Conservation (phyloP, 1,140 invertebrate species). For the Heliconius eleuchia region DNA sequence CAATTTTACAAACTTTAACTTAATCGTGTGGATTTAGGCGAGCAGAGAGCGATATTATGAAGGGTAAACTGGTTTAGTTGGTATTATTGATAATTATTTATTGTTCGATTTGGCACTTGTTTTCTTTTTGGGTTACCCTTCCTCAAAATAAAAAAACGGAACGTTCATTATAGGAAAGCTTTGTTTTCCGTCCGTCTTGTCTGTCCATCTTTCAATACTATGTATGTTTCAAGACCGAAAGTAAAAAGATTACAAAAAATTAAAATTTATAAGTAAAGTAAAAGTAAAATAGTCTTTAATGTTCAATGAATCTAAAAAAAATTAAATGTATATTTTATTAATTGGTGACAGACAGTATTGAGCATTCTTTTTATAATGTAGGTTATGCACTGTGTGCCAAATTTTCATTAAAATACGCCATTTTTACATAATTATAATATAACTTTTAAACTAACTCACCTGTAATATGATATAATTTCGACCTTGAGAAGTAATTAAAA, state of each 20-base stretch:
- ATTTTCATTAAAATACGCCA: background rate
- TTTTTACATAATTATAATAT: background rate
- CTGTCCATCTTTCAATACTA: no score
- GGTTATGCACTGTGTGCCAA: background rate
- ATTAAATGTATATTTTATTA: background rate
- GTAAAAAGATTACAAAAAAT: no score
- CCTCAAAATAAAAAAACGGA: no score
- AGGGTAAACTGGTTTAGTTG: background rate
- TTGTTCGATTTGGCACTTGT: background rate
- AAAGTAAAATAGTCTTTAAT: no score
- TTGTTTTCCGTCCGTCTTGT: no score
- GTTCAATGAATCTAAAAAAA: background rate
- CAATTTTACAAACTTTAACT: background rate
- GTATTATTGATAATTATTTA: background rate
- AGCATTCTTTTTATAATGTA: background rate
- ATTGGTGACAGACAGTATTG: background rate
- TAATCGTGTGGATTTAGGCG: conserved; percentile 26
- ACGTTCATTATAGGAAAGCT: no score
- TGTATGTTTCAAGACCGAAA: no score
- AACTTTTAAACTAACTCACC: background rate
- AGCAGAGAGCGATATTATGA: background rate
- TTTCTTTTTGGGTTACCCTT: background rate
- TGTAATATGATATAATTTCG: conserved; percentile 14
- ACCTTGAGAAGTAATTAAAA: conserved; percentile 49
- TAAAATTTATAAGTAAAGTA: no score